Conservation (phyloP, 2,113 vertebrate genomes). For the Parus major region DNA sequence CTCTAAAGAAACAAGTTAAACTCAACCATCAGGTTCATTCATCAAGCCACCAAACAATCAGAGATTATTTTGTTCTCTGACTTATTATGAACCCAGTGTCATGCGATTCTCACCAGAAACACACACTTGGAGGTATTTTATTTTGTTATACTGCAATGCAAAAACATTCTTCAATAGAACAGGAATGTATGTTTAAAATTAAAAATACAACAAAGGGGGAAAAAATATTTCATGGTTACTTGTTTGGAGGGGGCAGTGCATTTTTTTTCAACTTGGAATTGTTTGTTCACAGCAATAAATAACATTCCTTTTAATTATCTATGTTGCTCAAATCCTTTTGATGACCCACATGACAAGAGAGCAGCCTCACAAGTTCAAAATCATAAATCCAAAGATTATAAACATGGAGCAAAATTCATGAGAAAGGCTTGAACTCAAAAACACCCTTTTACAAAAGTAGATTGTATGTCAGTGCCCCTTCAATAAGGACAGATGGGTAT, state of each 20-base stretch:
- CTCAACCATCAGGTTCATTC: not conserved
- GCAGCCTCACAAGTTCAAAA: constrained; percentile 17
- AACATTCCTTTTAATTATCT: constrained; percentile 44
- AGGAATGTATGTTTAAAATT: not conserved
- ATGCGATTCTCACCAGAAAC: constrained; percentile 6
- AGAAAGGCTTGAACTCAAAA: constrained; percentile 57
- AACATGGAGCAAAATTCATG: constrained; percentile 42
- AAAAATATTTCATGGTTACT: not conserved
- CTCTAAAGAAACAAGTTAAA: not conserved
- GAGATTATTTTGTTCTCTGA: constrained; percentile 1
- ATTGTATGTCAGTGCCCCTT: not conserved
- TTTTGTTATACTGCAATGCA: constrained; percentile 22
- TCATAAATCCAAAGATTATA: constrained; percentile 57
- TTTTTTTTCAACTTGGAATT: not conserved
- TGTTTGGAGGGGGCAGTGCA: not conserved
- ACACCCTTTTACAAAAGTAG: not conserved
- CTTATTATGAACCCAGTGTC: constrained; percentile 12
- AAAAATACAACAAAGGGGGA: not conserved
- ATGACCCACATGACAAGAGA: constrained; percentile 18
- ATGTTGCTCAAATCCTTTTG: constrained; percentile 6
- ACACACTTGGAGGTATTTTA: not conserved
- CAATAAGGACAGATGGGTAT: not conserved
- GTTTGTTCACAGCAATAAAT: constrained; percentile 14
- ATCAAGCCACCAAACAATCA: not conserved
- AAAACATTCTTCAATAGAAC: not conserved